Conservation (phyloP, 2,113 vertebrate genomes). For the Myrmophylax atrothorax region DNA sequence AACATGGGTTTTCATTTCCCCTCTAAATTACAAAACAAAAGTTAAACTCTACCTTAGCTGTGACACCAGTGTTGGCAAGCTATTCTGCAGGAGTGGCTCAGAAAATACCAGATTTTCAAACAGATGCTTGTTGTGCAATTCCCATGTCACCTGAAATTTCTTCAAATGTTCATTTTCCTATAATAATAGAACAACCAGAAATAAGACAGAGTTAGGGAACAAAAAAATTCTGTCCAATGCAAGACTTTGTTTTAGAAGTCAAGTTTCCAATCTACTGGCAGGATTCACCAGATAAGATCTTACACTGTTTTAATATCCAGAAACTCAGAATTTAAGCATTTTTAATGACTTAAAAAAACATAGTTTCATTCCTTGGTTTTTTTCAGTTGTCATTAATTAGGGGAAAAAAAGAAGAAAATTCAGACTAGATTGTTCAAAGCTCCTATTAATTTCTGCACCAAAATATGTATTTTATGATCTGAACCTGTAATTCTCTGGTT, state of each 20-base stretch:
- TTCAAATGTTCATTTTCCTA: constrained; percentile 96
- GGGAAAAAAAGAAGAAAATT: not conserved
- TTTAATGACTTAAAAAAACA: not conserved
- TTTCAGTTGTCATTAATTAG: not conserved
- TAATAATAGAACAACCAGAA: not conserved
- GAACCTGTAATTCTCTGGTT: not conserved
- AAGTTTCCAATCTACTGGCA: not conserved
- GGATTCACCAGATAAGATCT: not conserved
- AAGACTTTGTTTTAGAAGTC: not conserved
- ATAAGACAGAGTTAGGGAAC: not conserved
- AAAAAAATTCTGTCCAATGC: too few species aligned
- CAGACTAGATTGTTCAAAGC: not conserved
- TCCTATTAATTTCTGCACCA: not conserved
- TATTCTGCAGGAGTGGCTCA: constrained; percentile 92
- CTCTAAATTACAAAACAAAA: not conserved
- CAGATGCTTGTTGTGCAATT: constrained; percentile 97
- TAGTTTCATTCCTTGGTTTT: not conserved
- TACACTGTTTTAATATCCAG: not conserved
- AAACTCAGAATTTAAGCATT: not conserved
- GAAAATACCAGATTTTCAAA: constrained; percentile 98
- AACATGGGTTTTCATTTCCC: not conserved
- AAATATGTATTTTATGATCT: not conserved
- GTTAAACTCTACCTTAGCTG: constrained; percentile 85
- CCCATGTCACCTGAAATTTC: constrained; percentile 98
- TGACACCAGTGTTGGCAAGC: constrained; percentile 88